phyloP scores from a whole-genome alignment of 2,113 vertebrate genomes.

The Puffinus mauretanicus region DNA sequence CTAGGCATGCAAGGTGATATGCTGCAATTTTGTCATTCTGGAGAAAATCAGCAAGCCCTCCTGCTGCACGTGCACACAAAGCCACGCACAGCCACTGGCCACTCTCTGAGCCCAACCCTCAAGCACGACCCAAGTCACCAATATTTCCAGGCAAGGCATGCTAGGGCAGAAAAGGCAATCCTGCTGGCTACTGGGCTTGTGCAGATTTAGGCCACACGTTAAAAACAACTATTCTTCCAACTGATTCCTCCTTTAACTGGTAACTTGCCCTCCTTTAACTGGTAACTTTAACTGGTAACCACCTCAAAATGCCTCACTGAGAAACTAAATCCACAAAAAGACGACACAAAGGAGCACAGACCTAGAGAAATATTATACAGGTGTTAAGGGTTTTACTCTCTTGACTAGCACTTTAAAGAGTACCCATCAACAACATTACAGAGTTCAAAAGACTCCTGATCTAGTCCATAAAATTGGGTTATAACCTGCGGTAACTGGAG shows the following conservation, averaged over 20 bases:
- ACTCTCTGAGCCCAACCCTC: background rate
- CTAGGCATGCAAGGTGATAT: background rate
- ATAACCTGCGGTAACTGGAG: background rate
- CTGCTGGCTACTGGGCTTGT: background rate
- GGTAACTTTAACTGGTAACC: background rate
- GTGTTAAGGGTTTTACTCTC: background rate
- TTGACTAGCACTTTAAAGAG: background rate
- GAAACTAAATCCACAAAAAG: background rate
- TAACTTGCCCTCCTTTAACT: background rate
- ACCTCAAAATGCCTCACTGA: background rate
- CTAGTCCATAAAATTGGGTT: background rate
- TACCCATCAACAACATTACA: background rate
- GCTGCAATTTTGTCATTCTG: background rate
- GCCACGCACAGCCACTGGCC: background rate
- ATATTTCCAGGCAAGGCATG: background rate
- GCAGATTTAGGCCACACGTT: background rate
- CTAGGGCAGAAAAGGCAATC: background rate
- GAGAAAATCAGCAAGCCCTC: background rate
- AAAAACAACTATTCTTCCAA: background rate
- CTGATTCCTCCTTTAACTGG: background rate
- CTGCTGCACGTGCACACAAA: rapidly evolving
- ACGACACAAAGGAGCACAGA: background rate
- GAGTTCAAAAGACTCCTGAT: background rate
- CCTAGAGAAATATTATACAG: background rate
- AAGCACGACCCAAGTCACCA: background rate